These are phyloP conservation scores for Mus pahari DNA, from an alignment of 2,113 vertebrate genomes.

Conservation along the genomic window DNA sequence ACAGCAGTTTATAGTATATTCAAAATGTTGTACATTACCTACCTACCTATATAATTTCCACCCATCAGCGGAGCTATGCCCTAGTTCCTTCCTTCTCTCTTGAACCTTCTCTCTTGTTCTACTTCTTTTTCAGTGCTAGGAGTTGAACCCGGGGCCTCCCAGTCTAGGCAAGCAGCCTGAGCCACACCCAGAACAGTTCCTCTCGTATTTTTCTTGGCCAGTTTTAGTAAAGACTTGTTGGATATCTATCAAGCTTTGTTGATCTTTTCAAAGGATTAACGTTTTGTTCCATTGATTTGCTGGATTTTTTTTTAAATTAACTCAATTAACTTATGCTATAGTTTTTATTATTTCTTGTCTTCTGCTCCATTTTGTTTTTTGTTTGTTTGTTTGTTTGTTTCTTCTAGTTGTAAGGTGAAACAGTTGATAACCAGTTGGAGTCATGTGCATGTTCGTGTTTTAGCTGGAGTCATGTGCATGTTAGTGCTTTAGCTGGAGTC, in stretches of 20 bases:
- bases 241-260: neutral
- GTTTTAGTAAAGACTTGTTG: neutral
- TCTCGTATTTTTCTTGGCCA: conserved; percentile 22
- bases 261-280: neutral
- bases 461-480: too few species aligned
- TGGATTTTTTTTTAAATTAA: neutral
- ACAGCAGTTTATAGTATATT: neutral
- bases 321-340: neutral
- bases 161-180: neutral
- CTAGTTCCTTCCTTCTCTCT: neutral
- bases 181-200: neutral
- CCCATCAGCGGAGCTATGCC: neutral
- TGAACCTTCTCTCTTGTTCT: neutral
- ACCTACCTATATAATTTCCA: conserved; percentile 10
- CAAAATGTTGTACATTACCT: neutral
- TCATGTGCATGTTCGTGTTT: neutral
- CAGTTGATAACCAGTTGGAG: neutral
- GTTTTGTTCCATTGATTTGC: conserved; percentile 17
- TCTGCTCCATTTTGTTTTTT: neutral
- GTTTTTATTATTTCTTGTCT: neutral
- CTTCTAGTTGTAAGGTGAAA: neutral
- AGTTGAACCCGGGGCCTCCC: neutral
- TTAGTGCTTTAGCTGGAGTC: too few species aligned
- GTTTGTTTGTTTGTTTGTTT: too few species aligned
- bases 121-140: neutral